phyloP scores from a whole-genome alignment of 2,113 vertebrate species.

The Pelecanus crispus region DNA sequence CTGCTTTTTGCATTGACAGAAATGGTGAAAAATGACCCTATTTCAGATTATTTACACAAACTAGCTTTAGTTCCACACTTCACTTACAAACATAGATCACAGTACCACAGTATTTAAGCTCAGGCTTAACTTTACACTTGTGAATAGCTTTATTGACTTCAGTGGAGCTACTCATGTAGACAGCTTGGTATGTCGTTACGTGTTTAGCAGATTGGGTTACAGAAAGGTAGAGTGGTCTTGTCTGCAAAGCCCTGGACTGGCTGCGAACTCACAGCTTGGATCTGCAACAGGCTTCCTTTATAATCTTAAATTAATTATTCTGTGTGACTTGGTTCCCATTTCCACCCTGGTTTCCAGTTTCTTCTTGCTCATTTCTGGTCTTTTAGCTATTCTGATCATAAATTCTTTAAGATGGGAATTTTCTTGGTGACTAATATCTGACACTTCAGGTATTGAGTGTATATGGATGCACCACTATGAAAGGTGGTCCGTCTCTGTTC shows the following conservation, averaged over 20 bases:
- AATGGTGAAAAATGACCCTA: constrained; percentile 38
- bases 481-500: not conserved
- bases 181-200: not conserved
- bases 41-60: constrained; percentile 28
- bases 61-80: constrained; percentile 3
- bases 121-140: constrained; percentile 16
- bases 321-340: not conserved
- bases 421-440: not conserved
- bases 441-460: not conserved
- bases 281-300: not conserved
- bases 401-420: not conserved
- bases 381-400: not conserved
- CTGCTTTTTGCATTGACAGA: constrained; percentile 4
- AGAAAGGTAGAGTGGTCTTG: not conserved
- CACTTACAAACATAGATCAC: constrained; percentile 14
- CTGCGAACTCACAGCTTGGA: not conserved
- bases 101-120: not conserved
- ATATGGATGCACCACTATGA: not conserved
- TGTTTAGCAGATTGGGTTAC: not conserved
- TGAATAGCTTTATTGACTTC: constrained; percentile 52
- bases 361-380: not conserved
- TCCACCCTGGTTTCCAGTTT: not conserved
- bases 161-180: not conserved
- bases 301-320: not conserved
- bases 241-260: not conserved